A percentile compares a stretch with the other conserved stretches of the same genome.
These are phyloP conservation scores for Gnathonemus echidnorhynchus DNA, from an alignment of 2,113 vertebrate genomes.

Conservation along the genomic window DNA sequence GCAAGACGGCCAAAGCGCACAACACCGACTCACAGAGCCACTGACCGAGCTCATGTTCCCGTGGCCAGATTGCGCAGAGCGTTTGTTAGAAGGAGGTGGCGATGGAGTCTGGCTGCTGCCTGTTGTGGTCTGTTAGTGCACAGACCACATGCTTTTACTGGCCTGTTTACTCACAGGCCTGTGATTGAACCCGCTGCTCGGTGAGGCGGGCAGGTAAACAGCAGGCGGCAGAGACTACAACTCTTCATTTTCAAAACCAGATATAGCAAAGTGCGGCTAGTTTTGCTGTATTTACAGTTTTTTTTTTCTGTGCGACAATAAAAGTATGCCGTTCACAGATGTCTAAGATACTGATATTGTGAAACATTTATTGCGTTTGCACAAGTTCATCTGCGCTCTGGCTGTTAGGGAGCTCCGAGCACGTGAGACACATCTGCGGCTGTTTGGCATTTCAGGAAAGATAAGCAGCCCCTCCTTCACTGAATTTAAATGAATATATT, in stretches of 20 bases:
- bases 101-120: neutral
- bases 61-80: neutral
- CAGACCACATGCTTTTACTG: neutral
- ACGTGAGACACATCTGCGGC: neutral
- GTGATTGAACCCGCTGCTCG: slow-evolving; percentile 4
- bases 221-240: neutral
- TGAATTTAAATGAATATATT: neutral
- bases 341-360: neutral
- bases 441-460: neutral
- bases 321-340: neutral
- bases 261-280: neutral
- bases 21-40: neutral
- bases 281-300: neutral
- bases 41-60: neutral
- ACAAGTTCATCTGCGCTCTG: neutral
- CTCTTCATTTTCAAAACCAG: neutral
- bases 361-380: neutral
- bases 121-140: slow-evolving; percentile 16
- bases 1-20: neutral
- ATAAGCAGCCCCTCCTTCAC: neutral
- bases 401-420: neutral
- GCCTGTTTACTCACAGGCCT: slow-evolving; percentile 16
- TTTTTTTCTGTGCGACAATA: neutral
- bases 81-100: neutral
- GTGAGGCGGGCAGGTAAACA: slow-evolving; percentile 15